These are phyloP conservation scores for Falco concolor DNA, from an alignment of 2,797 vertebrate species.

Conservation along the genomic window DNA sequence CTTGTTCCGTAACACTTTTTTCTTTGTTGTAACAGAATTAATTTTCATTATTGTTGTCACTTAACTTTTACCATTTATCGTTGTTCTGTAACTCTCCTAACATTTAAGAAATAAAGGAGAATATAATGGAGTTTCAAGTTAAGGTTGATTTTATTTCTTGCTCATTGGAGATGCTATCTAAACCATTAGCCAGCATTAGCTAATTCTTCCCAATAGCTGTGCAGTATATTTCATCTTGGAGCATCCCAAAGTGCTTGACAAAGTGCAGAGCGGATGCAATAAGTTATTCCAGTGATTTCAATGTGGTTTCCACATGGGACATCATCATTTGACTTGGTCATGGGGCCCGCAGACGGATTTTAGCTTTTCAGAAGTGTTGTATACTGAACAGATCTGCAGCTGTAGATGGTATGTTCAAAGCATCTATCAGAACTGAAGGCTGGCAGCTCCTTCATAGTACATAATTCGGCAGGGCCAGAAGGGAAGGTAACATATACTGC, in stretches of 20 bases:
- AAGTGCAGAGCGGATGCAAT: background rate
- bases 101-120: conserved; percentile 37
- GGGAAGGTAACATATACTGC: conserved; percentile 28
- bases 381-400: background rate
- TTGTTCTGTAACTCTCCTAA: conserved; percentile 1
- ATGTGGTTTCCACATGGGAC: background rate
- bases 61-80: background rate
- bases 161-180: background rate
- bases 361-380: background rate
- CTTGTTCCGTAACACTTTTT: background rate
- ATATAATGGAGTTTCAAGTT: conserved; percentile 7
- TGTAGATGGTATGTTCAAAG: background rate
- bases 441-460: background rate
- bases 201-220: background rate
- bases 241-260: background rate
- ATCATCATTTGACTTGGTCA: background rate
- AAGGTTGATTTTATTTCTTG: conserved; percentile 2
- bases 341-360: background rate
- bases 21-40: background rate
- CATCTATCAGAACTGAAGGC: background rate
- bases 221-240: background rate
- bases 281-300: background rate
- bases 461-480: background rate
- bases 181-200: background rate
- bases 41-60: background rate